Percentiles rank a stretch among this genome's conserved stretches.
phyloP scores from a whole-genome alignment of 2,797 vertebrate genomes.

The Chanos chanos region DNA sequence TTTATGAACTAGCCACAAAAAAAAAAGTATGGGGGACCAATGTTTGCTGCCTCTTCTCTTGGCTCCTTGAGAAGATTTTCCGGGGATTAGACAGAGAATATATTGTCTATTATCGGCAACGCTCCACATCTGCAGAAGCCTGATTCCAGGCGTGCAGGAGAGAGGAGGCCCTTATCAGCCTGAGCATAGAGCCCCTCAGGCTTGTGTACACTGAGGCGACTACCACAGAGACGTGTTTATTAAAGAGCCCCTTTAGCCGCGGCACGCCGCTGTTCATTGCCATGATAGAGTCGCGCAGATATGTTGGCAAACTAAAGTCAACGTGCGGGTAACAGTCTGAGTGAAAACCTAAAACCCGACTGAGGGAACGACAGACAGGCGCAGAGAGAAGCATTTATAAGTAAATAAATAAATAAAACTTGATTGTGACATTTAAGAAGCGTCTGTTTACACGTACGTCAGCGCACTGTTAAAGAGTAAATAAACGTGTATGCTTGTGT shows the following conservation, averaged over 20 bases:
- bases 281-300: conserved; percentile 36
- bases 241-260: conserved; percentile 52
- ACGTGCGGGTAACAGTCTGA: neutral
- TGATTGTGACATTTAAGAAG: too few species aligned
- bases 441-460: too few species aligned
- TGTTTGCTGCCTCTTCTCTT: conserved; percentile 53
- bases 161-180: conserved; percentile 58
- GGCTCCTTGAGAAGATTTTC: conserved; percentile 62
- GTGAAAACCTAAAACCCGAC: too few species aligned
- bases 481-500: too few species aligned
- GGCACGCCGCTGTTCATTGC: conserved; percentile 33
- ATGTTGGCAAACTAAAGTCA: conserved; percentile 21
- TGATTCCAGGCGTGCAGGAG: conserved; percentile 49
- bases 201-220: conserved; percentile 39
- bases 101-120: conserved; percentile 54
- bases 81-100: conserved; percentile 63
- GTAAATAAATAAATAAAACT: too few species aligned
- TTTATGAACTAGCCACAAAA: conserved; percentile 58
- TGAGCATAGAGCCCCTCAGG: conserved; percentile 54
- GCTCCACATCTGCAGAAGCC: conserved; percentile 55
- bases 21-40: conserved; percentile 42
- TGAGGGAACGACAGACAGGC: neutral
- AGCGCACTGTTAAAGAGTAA: too few species aligned
- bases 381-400: too few species aligned
- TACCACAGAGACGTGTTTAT: conserved; percentile 55